Evolutionary conservation across 2,113 vertebrate genomes (phyloP), one percentile per base, ranked within the genome.

Genomic region (Anoura caudifer): DNA sequence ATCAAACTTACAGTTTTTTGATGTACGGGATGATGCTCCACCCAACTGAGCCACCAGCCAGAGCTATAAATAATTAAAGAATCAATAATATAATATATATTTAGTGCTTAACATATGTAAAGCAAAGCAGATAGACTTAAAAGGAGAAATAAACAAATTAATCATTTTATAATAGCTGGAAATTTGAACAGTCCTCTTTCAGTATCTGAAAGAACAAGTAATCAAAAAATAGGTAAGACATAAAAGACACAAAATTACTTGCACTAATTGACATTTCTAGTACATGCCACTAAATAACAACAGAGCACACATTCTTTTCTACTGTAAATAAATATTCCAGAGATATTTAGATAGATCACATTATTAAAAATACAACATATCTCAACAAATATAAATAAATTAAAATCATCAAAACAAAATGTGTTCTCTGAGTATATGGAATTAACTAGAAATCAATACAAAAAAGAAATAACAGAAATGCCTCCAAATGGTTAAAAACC

Each of bases 341-440:
- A 80, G 67, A 94, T 24, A 82, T 36, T 73, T 36, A 84, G 31
- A 92, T 41, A 59, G 1, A 22, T 19, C 2, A 31, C 63, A 52
- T 61, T 91, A n/a, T 85, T 31, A 85, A 87, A 93, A 87, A n/a
- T 45, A 33, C 65, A 54, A 65, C 33, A 72, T 73, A 79, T 47
- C 28, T 83, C 24, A 91, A 90, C 63, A 80, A 96, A n/a, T 76
- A 85, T 17, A 86, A 92, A 81, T 82, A 20, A 90, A 83, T 7
- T 75, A 4, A 87, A 96, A 76, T 41, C 16, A 50, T 43, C 22
- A 8, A 41, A 22, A 47, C 5, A 81, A 41, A 41, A 75, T 1
- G 0, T 17, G 5, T 65, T 81, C 79, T 88, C 43, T 93, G n/a
- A 41, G 24, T 31, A 70, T 47, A 54, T 76, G 13, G 1, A 86